Evolutionary conservation across 2,888 invertebrate species (phyloP).

Genomic region (Chesias legatella): DNA sequence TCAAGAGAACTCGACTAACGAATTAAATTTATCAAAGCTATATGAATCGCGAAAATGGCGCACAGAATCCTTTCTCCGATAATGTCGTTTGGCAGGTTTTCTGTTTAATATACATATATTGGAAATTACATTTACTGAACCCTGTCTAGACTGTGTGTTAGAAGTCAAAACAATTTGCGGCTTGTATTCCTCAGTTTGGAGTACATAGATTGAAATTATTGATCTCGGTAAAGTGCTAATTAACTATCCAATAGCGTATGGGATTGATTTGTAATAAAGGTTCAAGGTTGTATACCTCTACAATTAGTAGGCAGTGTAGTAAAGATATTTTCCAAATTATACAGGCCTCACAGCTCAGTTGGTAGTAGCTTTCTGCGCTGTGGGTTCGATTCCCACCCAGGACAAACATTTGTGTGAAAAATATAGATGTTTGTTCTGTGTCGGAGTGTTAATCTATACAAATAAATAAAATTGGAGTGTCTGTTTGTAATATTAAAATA

Average conservation of each 20-base stretch:
- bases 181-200: not conserved
- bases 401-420: no score
- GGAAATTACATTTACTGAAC: conserved; percentile 8
- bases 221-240: conserved; percentile 33
- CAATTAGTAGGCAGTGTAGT: no score
- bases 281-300: conserved; percentile 36
- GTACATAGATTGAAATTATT: conserved; percentile 23
- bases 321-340: no score
- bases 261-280: conserved; percentile 35
- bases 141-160: conserved; percentile 11
- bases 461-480: no score
- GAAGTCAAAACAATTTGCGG: conserved; percentile 2
- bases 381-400: no score
- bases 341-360: no score
- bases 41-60: conserved; percentile 4
- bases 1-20: not conserved
- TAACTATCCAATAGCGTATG: conserved; percentile 30
- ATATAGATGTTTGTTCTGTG: no score
- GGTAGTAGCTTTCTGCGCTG: no score
- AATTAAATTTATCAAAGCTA: conserved; percentile 10
- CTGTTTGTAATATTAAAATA: no score
- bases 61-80: conserved; percentile 5
- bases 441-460: no score
- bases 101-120: conserved; percentile 10
- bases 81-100: conserved; percentile 8